Conservation (phyloP, 1,140 invertebrate genomes). For the Trichomalopsis sarcophagae region DNA sequence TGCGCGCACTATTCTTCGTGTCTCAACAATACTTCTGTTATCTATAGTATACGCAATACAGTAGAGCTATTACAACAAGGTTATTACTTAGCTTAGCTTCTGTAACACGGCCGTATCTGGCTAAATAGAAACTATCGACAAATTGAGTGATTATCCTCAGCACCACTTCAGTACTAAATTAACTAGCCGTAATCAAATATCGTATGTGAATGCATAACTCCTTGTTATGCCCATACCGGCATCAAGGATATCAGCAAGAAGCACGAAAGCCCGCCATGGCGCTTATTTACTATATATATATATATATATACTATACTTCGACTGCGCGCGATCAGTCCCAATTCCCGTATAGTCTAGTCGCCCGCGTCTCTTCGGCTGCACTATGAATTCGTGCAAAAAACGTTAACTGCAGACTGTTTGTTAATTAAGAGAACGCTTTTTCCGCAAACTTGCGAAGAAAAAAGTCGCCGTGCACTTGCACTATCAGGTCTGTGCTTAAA, state of each 20-base stretch:
- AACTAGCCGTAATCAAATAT: slow-evolving; percentile 1
- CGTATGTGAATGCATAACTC: neutral
- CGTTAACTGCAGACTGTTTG: neutral
- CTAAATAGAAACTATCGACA: neutral
- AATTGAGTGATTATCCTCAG: neutral
- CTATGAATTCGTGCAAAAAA: too few species aligned
- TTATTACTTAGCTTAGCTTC: too few species aligned
- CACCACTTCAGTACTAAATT: neutral
- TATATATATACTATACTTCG: too few species aligned
- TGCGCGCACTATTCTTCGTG: neutral
- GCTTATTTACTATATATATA: neutral
- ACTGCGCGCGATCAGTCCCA: too few species aligned
- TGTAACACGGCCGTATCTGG: too few species aligned
- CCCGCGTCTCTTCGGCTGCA: too few species aligned
- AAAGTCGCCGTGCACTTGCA: neutral
- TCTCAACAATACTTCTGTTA: neutral
- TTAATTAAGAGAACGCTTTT: neutral
- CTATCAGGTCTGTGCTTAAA: too few species aligned
- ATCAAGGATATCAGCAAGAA: neutral
- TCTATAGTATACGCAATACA: too few species aligned
- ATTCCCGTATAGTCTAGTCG: too few species aligned
- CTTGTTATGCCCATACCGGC: neutral
- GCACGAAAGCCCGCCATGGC: neutral
- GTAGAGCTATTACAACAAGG: too few species aligned
- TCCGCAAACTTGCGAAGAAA: neutral